Base-by-base conservation (phyloP, 2,888 invertebrate genomes). In the Thera britannica region DNA sequence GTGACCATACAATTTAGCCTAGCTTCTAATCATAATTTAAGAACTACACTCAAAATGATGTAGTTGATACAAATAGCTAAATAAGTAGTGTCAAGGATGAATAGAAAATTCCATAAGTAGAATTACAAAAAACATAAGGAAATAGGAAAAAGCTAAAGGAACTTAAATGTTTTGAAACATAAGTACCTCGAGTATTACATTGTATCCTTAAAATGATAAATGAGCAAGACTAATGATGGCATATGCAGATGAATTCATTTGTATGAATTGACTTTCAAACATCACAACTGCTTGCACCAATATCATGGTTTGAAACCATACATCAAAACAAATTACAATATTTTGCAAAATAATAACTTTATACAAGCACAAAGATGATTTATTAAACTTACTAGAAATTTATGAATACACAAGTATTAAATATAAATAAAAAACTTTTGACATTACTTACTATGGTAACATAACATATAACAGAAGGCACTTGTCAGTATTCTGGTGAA, bases 401-500 rank as follows among this genome's bases (percentile, higher is more conserved):
- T 52, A 9, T 9, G 44, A 52, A 34, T 67, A 74, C 54, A 65
- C 64, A 71, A 74, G 73, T 75, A 78, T 73, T 77, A 59, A 52
- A 56, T 65, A 65, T 52, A 38, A 70, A 54, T 69, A 46, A 69
- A 71, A 73, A 46, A 8, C 8, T 68, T 70, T 72, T 65, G 74
- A 71, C 67, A 73, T 72, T 72, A 72, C 61, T 62, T 70, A 64
- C 60, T 63, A 77, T 85, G 88, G 87, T 90, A 89, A 90, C 88
- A 83, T 82, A 75, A 72, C 75, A 79, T 38, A 72, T 56, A 11
- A 12, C 7, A 73, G 80, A 90, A 92, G 92, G 91, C 92, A 92
- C 92, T 82, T 83, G 51, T 72, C 76, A 92, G 77, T 90, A 92
- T 79, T 93, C 92, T 9, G 93, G 92, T 75, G 93, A 92, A 80